phyloP scores from a whole-genome alignment of 1,140 invertebrate species.

The Panagrolaimus sp. region DNA sequence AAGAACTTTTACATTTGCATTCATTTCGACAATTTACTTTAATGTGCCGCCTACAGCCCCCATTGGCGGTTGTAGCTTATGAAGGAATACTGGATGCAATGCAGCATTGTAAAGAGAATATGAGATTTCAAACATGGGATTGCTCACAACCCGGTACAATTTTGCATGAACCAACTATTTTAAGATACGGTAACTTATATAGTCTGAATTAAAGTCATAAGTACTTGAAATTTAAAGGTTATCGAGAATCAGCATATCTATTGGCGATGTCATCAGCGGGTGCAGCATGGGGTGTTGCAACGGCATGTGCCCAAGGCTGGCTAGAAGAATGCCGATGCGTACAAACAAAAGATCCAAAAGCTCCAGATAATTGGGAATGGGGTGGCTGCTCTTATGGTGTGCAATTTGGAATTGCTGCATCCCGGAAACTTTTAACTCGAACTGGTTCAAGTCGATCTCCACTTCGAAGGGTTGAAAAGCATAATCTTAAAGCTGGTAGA shows the following conservation, averaged over 20 bases:
- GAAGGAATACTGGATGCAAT: constrained; percentile 51
- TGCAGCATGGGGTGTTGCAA: constrained; percentile 53
- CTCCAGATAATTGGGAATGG: constrained; percentile 23
- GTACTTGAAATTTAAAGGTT: constrained; percentile 41
- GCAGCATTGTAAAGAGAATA: constrained; percentile 42
- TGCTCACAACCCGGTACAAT: constrained; percentile 51
- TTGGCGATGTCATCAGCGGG: constrained; percentile 53
- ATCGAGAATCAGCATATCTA: constrained; percentile 50
- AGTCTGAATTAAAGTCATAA: background rate
- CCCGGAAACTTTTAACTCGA: constrained; percentile 49
- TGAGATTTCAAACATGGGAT: constrained; percentile 49
- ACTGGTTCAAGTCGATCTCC: constrained; percentile 18
- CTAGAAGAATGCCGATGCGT: constrained; percentile 49
- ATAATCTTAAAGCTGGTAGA: constrained; percentile 55
- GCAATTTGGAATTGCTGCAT: constrained; percentile 46
- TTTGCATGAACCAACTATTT: constrained; percentile 43
- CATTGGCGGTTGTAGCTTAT: constrained; percentile 40
- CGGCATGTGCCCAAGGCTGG: constrained; percentile 49
- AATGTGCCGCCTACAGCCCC: constrained; percentile 39
- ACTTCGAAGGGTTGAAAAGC: constrained; percentile 47
- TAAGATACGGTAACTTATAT: constrained; percentile 36
- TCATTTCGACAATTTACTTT: constrained; percentile 42
- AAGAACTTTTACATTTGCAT: constrained; percentile 39
- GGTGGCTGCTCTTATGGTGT: constrained; percentile 50
- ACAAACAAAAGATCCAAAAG: constrained; percentile 12